These are phyloP conservation scores for Sebastes iracundus DNA, from an alignment of 2,797 vertebrate species.

Conservation along the genomic window DNA sequence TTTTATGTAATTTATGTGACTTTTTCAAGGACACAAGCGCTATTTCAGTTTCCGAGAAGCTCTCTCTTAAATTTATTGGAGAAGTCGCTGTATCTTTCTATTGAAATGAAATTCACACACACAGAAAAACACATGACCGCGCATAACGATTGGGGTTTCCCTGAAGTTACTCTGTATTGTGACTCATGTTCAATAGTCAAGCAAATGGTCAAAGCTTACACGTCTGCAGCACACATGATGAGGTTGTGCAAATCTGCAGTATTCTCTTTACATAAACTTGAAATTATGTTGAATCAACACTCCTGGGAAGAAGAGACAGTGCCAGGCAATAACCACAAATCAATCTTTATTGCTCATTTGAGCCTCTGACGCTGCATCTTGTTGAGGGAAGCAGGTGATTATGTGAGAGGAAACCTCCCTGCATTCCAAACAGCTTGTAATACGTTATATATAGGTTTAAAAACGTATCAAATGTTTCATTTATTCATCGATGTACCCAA, in stretches of 20 bases:
- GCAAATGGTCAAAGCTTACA: neutral
- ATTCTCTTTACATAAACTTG: neutral
- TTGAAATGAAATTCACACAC: neutral
- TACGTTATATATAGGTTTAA: neutral
- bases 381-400: neutral
- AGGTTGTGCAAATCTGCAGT: neutral
- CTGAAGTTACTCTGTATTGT: neutral
- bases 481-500: neutral
- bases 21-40: neutral
- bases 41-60: neutral
- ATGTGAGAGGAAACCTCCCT: neutral
- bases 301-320: neutral
- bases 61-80: neutral
- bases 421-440: neutral
- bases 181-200: neutral
- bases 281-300: neutral
- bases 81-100: neutral
- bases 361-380: neutral
- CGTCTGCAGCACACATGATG: neutral
- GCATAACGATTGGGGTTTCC: neutral
- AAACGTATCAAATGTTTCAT: neutral
- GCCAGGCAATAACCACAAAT: neutral
- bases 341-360: neutral
- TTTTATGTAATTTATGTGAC: neutral
- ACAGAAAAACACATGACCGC: neutral